Conservation (phyloP, 2,797 vertebrate genomes). For the Chaetodon trifasciatus region DNA sequence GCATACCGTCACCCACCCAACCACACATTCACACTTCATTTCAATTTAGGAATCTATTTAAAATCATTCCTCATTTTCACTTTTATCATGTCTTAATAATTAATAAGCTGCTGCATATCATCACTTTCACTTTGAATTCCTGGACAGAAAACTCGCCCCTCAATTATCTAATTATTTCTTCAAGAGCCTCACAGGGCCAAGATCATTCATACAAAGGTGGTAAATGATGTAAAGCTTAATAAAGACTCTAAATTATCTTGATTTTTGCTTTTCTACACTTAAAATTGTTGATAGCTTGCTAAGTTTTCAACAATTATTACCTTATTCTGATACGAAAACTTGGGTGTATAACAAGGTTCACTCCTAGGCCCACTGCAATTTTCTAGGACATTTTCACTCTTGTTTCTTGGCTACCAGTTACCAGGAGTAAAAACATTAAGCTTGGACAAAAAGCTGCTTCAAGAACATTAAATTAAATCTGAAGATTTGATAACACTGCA, state of each 20-base stretch:
- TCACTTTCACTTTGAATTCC: not conserved
- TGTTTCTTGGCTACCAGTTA: not conserved
- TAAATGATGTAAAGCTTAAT: not conserved
- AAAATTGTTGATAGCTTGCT: not conserved
- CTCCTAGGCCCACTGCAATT: not conserved
- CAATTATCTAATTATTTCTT: not conserved
- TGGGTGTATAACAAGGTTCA: not conserved
- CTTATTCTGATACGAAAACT: not conserved
- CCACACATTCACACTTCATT: not conserved
- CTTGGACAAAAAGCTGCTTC: not conserved
- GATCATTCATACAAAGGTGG: not conserved
- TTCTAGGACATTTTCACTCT: not conserved
- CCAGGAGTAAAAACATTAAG: not conserved
- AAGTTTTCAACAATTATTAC: not conserved
- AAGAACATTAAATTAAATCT: conserved; percentile 20
- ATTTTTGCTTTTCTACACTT: not conserved
- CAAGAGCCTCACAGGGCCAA: not conserved
- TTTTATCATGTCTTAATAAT: not conserved
- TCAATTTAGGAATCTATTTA: not conserved
- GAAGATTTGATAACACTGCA: conserved; percentile 25
- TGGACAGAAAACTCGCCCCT: not conserved
- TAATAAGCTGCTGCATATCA: not conserved
- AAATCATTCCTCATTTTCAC: conserved; percentile 6
- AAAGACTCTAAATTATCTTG: not conserved
- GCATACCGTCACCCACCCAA: not conserved